Conservation (phyloP, 2,888 invertebrate species). For the Junonia oenone region DNA sequence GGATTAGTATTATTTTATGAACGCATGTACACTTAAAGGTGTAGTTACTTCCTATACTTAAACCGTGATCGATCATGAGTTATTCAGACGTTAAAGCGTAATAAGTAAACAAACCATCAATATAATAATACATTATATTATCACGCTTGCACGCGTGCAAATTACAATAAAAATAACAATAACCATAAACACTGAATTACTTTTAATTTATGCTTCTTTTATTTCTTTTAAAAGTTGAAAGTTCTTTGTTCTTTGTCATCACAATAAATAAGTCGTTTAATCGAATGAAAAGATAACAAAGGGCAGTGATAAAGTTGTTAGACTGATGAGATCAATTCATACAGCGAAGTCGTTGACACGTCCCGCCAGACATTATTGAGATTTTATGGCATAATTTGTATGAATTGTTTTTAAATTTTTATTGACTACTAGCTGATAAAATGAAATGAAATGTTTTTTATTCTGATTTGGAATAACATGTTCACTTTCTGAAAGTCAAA, state of each 20-base stretch:
- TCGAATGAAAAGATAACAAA: slow-evolving; percentile 10
- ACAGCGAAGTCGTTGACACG: slow-evolving; percentile 12
- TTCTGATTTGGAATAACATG: not conserved
- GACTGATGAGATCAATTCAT: slow-evolving; percentile 7
- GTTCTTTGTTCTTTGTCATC: not conserved
- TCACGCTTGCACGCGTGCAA: too few species aligned
- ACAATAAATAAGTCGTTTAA: not conserved
- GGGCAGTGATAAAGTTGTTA: slow-evolving; percentile 12
- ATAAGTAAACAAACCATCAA: too few species aligned
- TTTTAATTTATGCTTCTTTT: too few species aligned
- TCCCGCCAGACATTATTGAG: not conserved
- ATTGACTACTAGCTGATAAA: not conserved
- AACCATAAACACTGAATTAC: too few species aligned
- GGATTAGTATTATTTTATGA: too few species aligned
- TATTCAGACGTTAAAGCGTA: too few species aligned
- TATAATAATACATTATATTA: too few species aligned
- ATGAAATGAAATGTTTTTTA: not conserved
- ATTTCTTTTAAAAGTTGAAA: not conserved
- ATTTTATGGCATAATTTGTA: not conserved
- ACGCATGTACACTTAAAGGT: too few species aligned
- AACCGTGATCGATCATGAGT: too few species aligned
- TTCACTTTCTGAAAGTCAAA: too few species aligned
- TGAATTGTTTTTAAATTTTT: not conserved
- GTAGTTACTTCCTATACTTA: too few species aligned
- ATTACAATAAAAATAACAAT: too few species aligned